Conservation (phyloP, 2,113 vertebrate genomes). For the Copsychus sechellarum region DNA sequence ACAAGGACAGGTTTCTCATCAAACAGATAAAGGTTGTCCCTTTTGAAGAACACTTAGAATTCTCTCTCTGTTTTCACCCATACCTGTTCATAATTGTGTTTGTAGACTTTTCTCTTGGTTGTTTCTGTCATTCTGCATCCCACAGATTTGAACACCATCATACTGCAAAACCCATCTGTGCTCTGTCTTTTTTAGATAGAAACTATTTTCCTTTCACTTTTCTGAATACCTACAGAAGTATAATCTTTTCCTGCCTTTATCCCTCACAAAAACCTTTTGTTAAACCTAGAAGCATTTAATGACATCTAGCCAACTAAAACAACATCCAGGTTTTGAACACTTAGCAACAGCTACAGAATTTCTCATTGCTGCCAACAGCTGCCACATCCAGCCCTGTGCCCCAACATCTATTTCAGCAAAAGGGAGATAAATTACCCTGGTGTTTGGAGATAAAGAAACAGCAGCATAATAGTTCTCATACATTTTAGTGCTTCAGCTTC, state of each 20-base stretch:
- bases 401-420: background rate
- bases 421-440: background rate
- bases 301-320: background rate
- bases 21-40: background rate
- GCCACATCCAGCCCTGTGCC: background rate
- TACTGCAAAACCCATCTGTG: background rate
- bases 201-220: background rate
- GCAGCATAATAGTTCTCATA: background rate
- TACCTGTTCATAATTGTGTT: background rate
- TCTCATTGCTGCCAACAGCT: background rate
- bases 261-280: background rate
- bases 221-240: background rate
- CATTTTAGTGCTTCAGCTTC: background rate
- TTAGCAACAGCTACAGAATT: background rate
- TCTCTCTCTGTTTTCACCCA: background rate
- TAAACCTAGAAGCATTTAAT: conserved; percentile 2
- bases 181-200: background rate
- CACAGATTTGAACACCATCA: background rate
- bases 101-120: background rate
- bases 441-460: background rate
- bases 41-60: background rate
- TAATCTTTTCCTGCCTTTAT: background rate
- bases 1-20: background rate
- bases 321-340: background rate
- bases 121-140: background rate